Base-by-base conservation (phyloP, 2,888 invertebrate genomes). In the Xylota segnis region DNA sequence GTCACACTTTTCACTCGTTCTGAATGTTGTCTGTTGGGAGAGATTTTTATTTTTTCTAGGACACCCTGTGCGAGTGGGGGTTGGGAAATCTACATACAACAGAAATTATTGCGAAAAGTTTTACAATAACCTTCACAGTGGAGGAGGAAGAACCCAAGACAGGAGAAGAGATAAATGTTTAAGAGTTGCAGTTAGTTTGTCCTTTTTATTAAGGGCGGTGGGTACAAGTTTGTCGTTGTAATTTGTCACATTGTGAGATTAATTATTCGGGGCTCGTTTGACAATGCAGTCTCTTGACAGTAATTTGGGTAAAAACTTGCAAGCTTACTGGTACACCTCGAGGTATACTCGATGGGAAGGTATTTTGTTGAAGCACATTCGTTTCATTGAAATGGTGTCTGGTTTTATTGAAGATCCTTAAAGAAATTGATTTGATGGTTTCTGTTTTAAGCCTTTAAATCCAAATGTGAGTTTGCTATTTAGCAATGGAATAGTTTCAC, bases 41-140 rank as follows among this genome's bases (percentile, higher is more conserved):
- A 27, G 18, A 18, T 32, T 5, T 29, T 40, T 37, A 29, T 40
- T 47, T 54, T 27, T 54, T 27, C 40, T 0, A 14, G 14, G 14
- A 5, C 43, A 43, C 9, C 32, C 12, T 32, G 5, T 23, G 23
- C 14, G 14, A 14, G 34, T 18, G 10, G 45, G 16, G 34, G n/a
- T 10, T 43, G 23, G 10, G n/a, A 56, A 50, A 54, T 63, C 45
- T 32, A 27, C 56, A 74, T 32, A 27, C 56, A 74, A 74, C 52
- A 79, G 68, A 52, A 84, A 70, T 75, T 79, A 75, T 47, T 27
- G 75, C 63, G 54, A 81, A 71, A 79, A 76, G 65, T 84, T 84
- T 65, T 18, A 66, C 65, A 84, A 71, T 79, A 70, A 84, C 70
- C 70, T 75, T 70, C 70, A 65, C 34, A 14, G 14, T 18, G 32